These are phyloP conservation scores for Sarcophaga caerulescens DNA, from an alignment of 2,888 invertebrate species.

Conservation along the genomic window DNA sequence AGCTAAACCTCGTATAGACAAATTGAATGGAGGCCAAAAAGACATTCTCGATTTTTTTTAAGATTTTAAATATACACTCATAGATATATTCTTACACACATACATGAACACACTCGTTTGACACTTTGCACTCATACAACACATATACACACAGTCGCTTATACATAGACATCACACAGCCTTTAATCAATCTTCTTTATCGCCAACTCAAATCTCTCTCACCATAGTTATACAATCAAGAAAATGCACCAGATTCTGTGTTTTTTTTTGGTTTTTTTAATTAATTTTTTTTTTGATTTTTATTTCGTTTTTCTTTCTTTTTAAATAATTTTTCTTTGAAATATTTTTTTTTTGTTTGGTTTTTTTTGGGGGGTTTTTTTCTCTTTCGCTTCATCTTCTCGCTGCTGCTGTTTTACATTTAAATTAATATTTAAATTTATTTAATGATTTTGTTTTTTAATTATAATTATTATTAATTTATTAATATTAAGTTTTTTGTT, in stretches of 20 bases:
- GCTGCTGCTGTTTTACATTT: conserved; percentile 33
- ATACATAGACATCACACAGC: not conserved
- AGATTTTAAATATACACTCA: not conserved
- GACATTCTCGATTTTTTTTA: conserved; percentile 15
- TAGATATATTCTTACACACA: not conserved
- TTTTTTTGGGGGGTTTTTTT: conserved; percentile 12
- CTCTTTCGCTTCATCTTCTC: not conserved
- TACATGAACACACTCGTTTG: not conserved
- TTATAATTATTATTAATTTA: too few species aligned
- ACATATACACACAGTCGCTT: not conserved
- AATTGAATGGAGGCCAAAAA: conserved; percentile 46
- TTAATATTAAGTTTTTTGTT: conserved; percentile 19
- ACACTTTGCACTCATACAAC: not conserved
- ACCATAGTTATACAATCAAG: not conserved
- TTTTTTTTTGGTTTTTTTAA: conserved; percentile 45
- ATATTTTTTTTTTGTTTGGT: conserved; percentile 42
- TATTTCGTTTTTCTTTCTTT: conserved; percentile 12
- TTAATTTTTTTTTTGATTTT: conserved; percentile 36
- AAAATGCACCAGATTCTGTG: conserved; percentile 5
- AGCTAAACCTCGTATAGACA: conserved; percentile 11
- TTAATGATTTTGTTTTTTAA: conserved; percentile 26
- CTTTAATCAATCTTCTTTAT: not conserved
- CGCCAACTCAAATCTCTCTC: conserved; percentile 22
- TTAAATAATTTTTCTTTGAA: conserved; percentile 26
- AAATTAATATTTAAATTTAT: conserved; percentile 55